A percentile compares a stretch with the other conserved stretches of the same genome.
Conservation (phyloP, 2,888 invertebrate genomes). For the Cephalotes varians region DNA sequence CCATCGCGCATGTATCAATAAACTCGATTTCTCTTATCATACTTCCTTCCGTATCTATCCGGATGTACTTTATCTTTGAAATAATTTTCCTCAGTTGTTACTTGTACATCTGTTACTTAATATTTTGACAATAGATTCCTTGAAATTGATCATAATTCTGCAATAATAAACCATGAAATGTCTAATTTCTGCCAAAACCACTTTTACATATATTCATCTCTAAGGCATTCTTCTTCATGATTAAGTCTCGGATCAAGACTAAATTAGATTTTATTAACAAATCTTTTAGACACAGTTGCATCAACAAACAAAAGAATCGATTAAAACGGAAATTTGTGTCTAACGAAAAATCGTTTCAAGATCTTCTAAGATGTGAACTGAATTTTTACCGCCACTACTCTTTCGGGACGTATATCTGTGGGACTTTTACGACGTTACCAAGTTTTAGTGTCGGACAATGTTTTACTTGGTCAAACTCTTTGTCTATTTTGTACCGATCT, state of each 20-base stretch:
- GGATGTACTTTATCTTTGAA: background rate
- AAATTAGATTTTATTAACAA: background rate
- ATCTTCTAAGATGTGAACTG: conserved; percentile 44
- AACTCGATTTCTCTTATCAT: background rate
- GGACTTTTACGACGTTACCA: conserved; percentile 70
- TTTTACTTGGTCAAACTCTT: conserved; percentile 66
- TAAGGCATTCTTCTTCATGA: background rate
- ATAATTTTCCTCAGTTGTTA: background rate
- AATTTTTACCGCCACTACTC: conserved; percentile 66
- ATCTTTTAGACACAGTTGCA: conserved; percentile 20
- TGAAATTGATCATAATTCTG: background rate
- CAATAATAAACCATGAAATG: background rate
- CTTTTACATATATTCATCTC: background rate
- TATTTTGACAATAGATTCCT: background rate
- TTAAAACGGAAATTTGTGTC: conserved; percentile 50
- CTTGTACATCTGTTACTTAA: background rate
- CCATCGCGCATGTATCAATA: conserved; percentile 52
- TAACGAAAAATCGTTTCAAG: conserved; percentile 54
- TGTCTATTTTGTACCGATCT: conserved; percentile 49
- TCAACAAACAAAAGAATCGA: conserved; percentile 44
- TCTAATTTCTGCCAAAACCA: background rate
- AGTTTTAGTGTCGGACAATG: conserved; percentile 68
- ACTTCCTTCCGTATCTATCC: background rate
- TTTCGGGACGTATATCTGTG: conserved; percentile 62
- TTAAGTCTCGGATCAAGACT: conserved; percentile 31